These are phyloP conservation scores for Cinclus cinclus DNA, from an alignment of 2,113 vertebrate species.

Conservation along the genomic window DNA sequence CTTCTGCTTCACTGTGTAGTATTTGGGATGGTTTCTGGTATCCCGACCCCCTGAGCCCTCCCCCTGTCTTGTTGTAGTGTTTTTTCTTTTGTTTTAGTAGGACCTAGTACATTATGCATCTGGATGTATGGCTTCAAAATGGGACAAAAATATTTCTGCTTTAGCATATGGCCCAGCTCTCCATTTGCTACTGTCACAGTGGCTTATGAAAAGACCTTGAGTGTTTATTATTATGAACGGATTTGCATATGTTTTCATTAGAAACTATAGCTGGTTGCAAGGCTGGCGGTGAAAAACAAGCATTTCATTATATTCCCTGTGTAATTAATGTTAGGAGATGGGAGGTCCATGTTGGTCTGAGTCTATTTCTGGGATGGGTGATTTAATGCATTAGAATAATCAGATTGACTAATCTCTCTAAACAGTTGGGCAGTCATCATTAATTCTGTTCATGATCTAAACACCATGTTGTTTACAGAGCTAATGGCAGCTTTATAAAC, in stretches of 20 bases:
- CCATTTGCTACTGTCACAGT: neutral
- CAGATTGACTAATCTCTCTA: neutral
- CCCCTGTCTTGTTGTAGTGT: neutral
- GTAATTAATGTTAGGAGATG: neutral
- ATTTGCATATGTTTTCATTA: neutral
- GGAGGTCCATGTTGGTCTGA: neutral
- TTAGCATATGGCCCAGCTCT: rapidly evolving
- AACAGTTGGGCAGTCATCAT: neutral
- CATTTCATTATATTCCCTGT: neutral
- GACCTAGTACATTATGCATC: neutral
- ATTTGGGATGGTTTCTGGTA: neutral
- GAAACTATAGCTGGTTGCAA: neutral
- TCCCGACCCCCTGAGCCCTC: neutral
- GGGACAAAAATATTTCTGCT: neutral
- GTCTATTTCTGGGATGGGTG: neutral
- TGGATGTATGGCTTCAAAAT: neutral
- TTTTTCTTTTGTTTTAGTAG: neutral
- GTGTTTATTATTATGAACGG: neutral
- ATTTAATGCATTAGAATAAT: conserved; percentile 4
- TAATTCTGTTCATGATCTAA: neutral
- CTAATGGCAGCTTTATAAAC: neutral
- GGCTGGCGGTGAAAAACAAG: neutral
- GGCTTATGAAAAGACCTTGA: neutral
- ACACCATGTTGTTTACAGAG: neutral
- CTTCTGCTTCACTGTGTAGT: neutral